phyloP scores from a whole-genome alignment of 2,113 vertebrate genomes.

The Ivindomyrus marchei region DNA sequence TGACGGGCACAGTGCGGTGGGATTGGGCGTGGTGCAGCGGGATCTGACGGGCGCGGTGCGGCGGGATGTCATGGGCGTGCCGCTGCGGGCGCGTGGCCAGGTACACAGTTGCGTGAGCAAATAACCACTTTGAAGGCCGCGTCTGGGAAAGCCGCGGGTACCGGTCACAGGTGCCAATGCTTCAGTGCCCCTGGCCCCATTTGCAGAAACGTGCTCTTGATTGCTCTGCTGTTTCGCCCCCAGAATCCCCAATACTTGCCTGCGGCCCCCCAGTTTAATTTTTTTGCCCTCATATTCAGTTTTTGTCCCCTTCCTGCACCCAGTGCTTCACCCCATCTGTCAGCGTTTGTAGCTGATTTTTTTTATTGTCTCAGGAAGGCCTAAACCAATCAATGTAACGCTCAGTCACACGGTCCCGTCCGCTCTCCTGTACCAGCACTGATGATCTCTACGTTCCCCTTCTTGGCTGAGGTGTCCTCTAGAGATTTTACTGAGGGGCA shows the following conservation, averaged over 20 bases:
- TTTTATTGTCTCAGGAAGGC: neutral
- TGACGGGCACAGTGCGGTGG: accelerated
- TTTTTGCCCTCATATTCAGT: neutral
- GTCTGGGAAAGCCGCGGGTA: neutral
- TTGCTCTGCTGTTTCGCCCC: neutral
- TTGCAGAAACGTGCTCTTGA: neutral
- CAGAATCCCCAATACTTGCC: neutral
- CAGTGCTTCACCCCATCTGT: neutral
- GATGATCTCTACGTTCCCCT: neutral
- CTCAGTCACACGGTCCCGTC: neutral
- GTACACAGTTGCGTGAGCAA: neutral
- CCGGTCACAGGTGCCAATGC: neutral
- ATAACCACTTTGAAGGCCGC: neutral
- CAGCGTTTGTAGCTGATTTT: neutral
- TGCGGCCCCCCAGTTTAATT: neutral
- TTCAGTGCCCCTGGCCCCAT: neutral
- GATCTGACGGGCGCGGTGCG: neutral
- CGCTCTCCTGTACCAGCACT: neutral
- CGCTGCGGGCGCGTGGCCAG: neutral
- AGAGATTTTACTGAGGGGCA: neutral
- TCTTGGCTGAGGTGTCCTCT: neutral
- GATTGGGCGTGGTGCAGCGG: neutral
- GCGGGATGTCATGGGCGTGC: too few species aligned
- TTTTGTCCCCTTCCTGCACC: neutral
- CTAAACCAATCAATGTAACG: neutral